phyloP scores from a whole-genome alignment of 2,888 invertebrate genomes.

The Linnaemya tessellans region DNA sequence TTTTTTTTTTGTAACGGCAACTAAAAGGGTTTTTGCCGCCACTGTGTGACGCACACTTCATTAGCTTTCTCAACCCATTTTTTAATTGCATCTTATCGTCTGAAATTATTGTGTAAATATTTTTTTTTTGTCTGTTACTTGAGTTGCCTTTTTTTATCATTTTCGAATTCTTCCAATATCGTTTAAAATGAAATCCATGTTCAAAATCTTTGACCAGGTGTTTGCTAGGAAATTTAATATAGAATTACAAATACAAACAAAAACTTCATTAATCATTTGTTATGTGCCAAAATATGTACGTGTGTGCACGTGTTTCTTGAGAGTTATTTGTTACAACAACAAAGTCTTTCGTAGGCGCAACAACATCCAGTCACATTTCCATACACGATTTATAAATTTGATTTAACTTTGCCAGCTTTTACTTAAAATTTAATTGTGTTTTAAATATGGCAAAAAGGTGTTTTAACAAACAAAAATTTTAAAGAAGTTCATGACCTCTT shows the following conservation, averaged over 20 bases:
- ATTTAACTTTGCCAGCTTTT: not conserved
- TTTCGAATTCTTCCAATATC: no score
- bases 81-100: no score
- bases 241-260: not conserved
- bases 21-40: no score
- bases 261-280: slow-evolving; percentile 51
- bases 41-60: no score
- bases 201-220: not conserved
- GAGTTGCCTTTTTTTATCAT: no score
- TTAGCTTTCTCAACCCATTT: no score
- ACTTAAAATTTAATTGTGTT: not conserved
- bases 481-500: not conserved
- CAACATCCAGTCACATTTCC: not conserved
- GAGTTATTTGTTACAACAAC: not conserved
- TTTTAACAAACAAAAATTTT: slow-evolving; percentile 5
- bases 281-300: not conserved
- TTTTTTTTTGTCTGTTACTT: no score
- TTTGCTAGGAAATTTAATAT: not conserved
- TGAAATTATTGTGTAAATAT: no score
- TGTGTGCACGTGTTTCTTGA: not conserved
- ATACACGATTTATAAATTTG: not conserved
- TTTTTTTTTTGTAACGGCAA: no score
- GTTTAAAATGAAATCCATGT: no score
- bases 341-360: slow-evolving; percentile 1
- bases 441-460: not conserved